Evolutionary conservation across 1,140 invertebrate species (phyloP), one percentile per base, ranked within the genome.

Genomic region (Aricia agestis): DNA sequence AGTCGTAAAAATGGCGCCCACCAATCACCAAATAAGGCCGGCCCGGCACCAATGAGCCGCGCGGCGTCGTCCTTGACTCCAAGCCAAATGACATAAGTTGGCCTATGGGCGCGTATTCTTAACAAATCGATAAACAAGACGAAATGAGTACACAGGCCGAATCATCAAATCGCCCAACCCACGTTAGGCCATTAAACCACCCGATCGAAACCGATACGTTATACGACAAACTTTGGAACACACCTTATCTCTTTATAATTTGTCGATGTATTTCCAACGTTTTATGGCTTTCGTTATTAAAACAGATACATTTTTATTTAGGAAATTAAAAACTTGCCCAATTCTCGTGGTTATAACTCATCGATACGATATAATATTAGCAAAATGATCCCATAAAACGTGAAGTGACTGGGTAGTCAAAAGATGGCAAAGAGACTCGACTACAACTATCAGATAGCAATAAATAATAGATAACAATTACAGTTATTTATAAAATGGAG

Each of bases 1-100:
- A 88, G 87, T 90, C 87, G 82, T 91, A 91, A 91, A 91, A 89
- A 79, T 85, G 87, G 87, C 86, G 89, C 87, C 89, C 87, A 90
- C 87, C 87, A 87, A 91, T 89, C 84, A 78, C 87, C 87, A 87
- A 91, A 91, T 89, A 90, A 90, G 89, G 87, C 82, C 83, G 83
- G 80, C 83, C 81, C 79, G 87, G 85, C 83, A 85, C 81, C 86
- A 82, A 79, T 84, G 83, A 82, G 82, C 83, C 82, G 82, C 77
- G 81, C 81, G 79, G 76, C 79, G 78, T 75, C 80, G 89, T 85
- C 89, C 89, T 91, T 90, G 89, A 91, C 86, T 89, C 83, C 82
- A 82, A 74, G 85, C 87, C 89, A 90, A 91, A 91, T 88, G 86
- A 91, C 89, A 90, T 87, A 89, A 90, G 85, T 87, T 87, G 81